Evolutionary conservation across 1,140 invertebrate species (phyloP).

Genomic region (Drosophila watanabei): DNA sequence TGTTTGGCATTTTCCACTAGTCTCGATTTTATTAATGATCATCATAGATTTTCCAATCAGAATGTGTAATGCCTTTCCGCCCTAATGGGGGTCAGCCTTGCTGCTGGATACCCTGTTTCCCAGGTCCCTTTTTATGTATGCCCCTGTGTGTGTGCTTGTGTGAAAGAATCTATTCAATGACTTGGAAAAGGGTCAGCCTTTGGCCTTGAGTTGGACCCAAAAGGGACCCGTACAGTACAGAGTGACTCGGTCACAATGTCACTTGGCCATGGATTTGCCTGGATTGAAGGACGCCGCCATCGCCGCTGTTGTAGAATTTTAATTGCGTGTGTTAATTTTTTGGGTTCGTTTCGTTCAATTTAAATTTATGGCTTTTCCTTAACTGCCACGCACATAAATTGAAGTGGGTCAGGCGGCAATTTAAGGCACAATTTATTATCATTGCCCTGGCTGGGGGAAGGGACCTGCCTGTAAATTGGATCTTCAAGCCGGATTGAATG

Average conservation of each 20-base stretch:
- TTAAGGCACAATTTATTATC: slow-evolving; percentile 68
- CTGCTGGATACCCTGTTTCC: neutral
- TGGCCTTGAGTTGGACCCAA: slow-evolving; percentile 29
- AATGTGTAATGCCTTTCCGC: slow-evolving; percentile 59
- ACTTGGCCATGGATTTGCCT: slow-evolving; percentile 51
- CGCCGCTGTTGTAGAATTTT: slow-evolving; percentile 63
- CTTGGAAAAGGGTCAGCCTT: slow-evolving; percentile 74
- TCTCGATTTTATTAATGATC: slow-evolving; percentile 78
- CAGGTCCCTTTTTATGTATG: slow-evolving; percentile 32
- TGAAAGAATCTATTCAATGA: slow-evolving; percentile 67
- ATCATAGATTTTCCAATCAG: slow-evolving; percentile 79
- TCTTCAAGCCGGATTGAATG: slow-evolving; percentile 24
- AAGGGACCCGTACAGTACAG: neutral
- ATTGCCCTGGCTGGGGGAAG: slow-evolving; percentile 14
- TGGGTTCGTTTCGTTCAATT: slow-evolving; percentile 58
- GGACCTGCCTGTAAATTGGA: slow-evolving; percentile 9
- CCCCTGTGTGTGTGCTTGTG: slow-evolving; percentile 15
- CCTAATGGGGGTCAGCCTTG: slow-evolving; percentile 36
- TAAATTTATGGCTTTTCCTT: slow-evolving; percentile 71
- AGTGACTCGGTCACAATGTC: slow-evolving; percentile 37
- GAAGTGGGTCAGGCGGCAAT: slow-evolving; percentile 42
- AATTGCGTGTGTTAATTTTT: slow-evolving; percentile 81
- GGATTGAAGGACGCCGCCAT: slow-evolving; percentile 23
- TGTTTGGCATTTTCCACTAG: slow-evolving; percentile 61
- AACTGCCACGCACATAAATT: slow-evolving; percentile 59